Evolutionary conservation across 1,140 invertebrate species (phyloP), one percentile per base, ranked within the genome.

Genomic region (Telenomus remus): DNA sequence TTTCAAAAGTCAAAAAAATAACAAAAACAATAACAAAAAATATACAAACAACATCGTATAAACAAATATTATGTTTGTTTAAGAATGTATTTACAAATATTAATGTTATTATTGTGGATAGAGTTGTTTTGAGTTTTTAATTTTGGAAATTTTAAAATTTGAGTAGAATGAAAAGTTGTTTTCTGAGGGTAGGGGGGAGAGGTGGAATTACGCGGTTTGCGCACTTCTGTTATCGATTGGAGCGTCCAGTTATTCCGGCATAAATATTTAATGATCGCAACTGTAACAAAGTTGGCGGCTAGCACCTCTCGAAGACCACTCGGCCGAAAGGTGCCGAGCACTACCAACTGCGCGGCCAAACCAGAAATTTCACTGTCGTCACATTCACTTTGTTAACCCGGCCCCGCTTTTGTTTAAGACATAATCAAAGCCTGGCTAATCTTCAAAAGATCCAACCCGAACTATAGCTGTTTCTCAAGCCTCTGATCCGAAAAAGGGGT

Each of bases 401-500:
- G 12, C 6, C 10, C 34, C 44, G 37, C 68, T 59, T 71, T 71
- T 63, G 51, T 71, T 57, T 53, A 57, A 57, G 43, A 47, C 47
- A 57, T 44, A 64, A 64, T 71, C 59, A 57, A 64, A 63, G 68
- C 68, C 39, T 14, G 59, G 64, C 56, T 75, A 74, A 74, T 74
- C 71, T 63, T 74, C 57, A 75, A 68, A 68, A 75, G 72, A 57
- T 56, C 55, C 35, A 59, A 75, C 64, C 63, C 55, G 57, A 68
- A 69, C 72, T 74, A 61, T 74, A 68, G 53, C 19, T 27, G 6
- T 6, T 74, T 74, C 63, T 74, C 50, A 74, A 65, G 44, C 51
- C 37, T 74, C 59, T 60, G 69, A 59, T 39, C 54, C 71, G 47
- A 76, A 78, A 81, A 68, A 6, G 19, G 78, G 72, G 77, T 78